Evolutionary conservation across 2,113 vertebrate species (phyloP).

Genomic region (Motacilla tschutschensis): DNA sequence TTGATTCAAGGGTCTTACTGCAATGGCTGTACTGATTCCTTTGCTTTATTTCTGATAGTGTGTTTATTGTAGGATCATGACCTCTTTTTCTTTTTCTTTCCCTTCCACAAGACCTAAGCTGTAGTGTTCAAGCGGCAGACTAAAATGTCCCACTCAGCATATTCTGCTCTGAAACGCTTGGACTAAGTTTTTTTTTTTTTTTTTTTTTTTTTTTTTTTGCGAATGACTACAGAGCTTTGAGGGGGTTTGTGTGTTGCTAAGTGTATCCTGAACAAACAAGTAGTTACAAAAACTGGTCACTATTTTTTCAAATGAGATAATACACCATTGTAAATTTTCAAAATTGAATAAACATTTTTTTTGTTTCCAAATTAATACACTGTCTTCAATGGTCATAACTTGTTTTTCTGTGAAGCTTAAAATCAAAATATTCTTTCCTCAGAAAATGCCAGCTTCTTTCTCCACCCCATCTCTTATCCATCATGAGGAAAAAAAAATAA

Average conservation of each 20-base stretch:
- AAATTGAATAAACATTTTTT: neutral
- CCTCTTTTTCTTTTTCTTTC: neutral
- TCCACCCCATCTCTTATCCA: neutral
- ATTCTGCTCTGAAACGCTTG: neutral
- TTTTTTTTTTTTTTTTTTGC: neutral
- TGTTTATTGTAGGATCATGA: neutral
- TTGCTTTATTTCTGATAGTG: neutral
- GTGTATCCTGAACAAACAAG: neutral
- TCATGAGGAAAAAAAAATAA: neutral
- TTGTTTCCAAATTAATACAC: neutral
- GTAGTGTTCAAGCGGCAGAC: neutral
- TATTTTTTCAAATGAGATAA: neutral
- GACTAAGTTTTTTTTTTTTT: neutral
- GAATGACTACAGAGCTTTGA: neutral
- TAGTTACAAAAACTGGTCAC: neutral
- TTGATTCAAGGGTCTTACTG: neutral
- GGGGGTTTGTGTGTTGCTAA: neutral
- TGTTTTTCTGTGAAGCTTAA: neutral
- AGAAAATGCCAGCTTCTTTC: neutral
- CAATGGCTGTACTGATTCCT: neutral
- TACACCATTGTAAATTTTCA: neutral
- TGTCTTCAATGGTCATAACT: fast-evolving
- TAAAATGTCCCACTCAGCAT: neutral
- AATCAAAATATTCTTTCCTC: neutral
- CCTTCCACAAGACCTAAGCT: neutral